Evolutionary conservation across 2,888 invertebrate species (phyloP), one percentile per base, ranked within the genome.

Genomic region (Eremobia ochroleuca): DNA sequence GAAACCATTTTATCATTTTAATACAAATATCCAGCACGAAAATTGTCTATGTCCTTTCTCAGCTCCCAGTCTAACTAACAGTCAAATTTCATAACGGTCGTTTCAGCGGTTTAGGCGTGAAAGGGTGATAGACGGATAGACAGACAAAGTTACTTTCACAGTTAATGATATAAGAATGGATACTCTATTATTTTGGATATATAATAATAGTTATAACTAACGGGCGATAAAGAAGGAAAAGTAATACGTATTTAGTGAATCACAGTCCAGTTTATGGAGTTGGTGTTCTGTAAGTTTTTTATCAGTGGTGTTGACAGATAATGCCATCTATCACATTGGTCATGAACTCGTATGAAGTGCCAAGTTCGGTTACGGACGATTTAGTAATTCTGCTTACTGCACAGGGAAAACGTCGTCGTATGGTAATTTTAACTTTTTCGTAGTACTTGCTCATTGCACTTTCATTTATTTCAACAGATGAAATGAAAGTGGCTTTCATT

Each of bases 321-420:
- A 28, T 49, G 59, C 31, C 70, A 74, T 74, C 72, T 64, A 62
- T 52, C 61, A 59, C 74, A 66, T 62, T 81, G 76, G 67, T 82
- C 85, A 62, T 83, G 85, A 85, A 82, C 83, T 75, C 43, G 15
- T 55, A 3, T 66, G 46, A 59, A 70, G 72, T 85, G 82, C 85
- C 83, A 83, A 83, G 68, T 82, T 73, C 61, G 59, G 77, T 72
- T 15, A 77, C 72, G 52, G 49, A 55, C 66, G 52, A 85, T 77
- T 83, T 72, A 75, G 68, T 77, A 82, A 55, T 84, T 84, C 85
- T 85, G 59, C 68, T 77, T 59, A 85, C 52, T 62, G 46, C 61
- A 70, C 77, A 55, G 77, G 83, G 72, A 81, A 85, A 83, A 85
- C 18, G 31, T 28, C 21, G 18, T 13, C 28, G 40, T 49, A 18